Evolutionary conservation across 2,888 invertebrate genomes (phyloP).

Genomic region (Flexamia atlantica): DNA sequence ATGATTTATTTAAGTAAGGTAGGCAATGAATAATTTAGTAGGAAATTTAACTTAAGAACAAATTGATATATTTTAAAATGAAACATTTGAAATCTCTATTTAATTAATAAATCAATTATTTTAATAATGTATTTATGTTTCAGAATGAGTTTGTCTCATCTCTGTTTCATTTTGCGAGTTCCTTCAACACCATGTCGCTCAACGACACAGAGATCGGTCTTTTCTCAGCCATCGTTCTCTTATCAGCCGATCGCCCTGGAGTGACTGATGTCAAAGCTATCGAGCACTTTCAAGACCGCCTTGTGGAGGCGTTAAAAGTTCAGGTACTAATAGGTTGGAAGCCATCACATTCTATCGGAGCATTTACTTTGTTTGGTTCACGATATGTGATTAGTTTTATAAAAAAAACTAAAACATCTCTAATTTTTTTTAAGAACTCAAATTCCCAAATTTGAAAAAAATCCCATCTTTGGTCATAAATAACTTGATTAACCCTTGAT

Average conservation of each 20-base stretch:
- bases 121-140: constrained; percentile 13
- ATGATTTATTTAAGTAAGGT: no score
- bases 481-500: no score
- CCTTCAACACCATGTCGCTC: constrained; percentile 82
- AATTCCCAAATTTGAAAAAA: no score
- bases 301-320: constrained; percentile 92
- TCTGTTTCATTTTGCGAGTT: constrained; percentile 89
- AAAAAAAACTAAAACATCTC: no score
- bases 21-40: no score
- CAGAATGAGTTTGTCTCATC: constrained; percentile 90
- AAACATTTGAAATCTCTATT: no score
- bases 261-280: constrained; percentile 89
- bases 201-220: constrained; percentile 95
- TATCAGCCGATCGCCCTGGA: constrained; percentile 88
- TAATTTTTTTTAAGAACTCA: no score
- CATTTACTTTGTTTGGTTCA: not conserved
- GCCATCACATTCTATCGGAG: constrained; percentile 67
- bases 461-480: no score
- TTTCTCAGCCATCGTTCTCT: constrained; percentile 90
- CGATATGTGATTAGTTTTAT: no score
- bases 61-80: no score
- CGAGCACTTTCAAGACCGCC: constrained; percentile 87
- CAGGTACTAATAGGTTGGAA: constrained; percentile 82
- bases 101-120: no score
- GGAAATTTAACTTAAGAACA: no score